phyloP scores from a whole-genome alignment of 2,113 vertebrate genomes.

The Lamprotornis superbus region DNA sequence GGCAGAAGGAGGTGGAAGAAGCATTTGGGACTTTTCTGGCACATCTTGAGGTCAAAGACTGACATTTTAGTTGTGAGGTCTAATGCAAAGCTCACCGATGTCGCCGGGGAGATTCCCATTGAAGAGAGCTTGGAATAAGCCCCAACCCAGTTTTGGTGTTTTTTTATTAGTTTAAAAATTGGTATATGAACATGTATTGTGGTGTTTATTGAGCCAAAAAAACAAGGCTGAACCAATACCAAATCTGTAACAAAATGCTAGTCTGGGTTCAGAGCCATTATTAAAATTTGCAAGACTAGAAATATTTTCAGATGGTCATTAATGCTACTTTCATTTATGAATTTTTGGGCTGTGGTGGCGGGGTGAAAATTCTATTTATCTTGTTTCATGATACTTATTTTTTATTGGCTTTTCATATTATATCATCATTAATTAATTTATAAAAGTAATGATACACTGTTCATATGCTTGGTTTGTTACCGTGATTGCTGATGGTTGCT shows the following conservation, averaged over 20 bases:
- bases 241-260: neutral
- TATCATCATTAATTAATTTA: neutral
- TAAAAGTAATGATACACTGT: accelerated
- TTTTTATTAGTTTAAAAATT: neutral
- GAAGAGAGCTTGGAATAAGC: neutral
- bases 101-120: accelerated
- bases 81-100: accelerated
- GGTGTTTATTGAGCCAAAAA: neutral
- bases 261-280: neutral
- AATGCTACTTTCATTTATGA: neutral
- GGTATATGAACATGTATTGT: neutral
- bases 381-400: neutral
- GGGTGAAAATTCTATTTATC: neutral
- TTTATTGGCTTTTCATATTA: neutral
- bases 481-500: neutral
- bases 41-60: accelerated
- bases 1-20: neutral
- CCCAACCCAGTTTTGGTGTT: neutral
- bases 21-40: neutral
- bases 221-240: neutral
- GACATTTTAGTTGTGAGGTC: neutral
- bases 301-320: neutral
- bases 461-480: neutral
- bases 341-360: neutral
- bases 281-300: neutral